These are phyloP conservation scores for Chaetura pelagica DNA, from an alignment of 2,113 vertebrate genomes.

Conservation along the genomic window DNA sequence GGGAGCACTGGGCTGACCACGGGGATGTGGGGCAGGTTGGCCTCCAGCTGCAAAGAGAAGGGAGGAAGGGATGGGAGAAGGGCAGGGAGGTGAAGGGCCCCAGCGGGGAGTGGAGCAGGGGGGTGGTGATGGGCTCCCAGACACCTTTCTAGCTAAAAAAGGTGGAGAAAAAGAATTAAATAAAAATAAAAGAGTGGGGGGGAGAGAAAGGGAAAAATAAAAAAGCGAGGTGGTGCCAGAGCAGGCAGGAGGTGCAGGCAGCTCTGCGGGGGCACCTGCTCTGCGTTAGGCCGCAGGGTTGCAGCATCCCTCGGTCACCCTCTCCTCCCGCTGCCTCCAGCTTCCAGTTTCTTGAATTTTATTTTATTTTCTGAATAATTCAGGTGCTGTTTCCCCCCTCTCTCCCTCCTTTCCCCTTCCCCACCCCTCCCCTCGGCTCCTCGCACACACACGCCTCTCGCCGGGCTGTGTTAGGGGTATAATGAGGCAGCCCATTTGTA, in stretches of 20 bases:
- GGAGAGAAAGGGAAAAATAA: neutral
- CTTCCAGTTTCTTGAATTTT: neutral
- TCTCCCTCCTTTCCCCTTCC: no score
- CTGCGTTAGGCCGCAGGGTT: constrained; percentile 14
- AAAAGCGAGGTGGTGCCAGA: neutral
- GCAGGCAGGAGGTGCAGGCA: neutral
- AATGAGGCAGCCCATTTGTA: constrained; percentile 30
- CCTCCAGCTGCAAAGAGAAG: constrained; percentile 35
- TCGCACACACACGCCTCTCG: neutral
- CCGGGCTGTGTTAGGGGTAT: neutral
- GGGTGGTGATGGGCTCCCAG: neutral
- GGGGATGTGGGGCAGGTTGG: neutral
- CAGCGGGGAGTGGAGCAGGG: neutral
- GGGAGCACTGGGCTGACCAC: neutral
- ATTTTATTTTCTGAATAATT: constrained; percentile 40
- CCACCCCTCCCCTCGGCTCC: neutral
- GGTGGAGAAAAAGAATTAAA: neutral
- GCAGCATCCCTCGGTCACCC: neutral
- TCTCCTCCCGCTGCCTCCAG: neutral
- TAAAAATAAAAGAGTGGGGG: neutral
- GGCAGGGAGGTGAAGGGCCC: neutral
- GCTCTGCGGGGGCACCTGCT: neutral
- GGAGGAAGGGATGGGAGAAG: neutral
- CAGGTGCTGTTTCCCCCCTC: neutral
- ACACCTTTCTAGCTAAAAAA: neutral